Evolutionary conservation across 2,888 invertebrate genomes (phyloP).

Genomic region (Pyrrhosoma nymphula): DNA sequence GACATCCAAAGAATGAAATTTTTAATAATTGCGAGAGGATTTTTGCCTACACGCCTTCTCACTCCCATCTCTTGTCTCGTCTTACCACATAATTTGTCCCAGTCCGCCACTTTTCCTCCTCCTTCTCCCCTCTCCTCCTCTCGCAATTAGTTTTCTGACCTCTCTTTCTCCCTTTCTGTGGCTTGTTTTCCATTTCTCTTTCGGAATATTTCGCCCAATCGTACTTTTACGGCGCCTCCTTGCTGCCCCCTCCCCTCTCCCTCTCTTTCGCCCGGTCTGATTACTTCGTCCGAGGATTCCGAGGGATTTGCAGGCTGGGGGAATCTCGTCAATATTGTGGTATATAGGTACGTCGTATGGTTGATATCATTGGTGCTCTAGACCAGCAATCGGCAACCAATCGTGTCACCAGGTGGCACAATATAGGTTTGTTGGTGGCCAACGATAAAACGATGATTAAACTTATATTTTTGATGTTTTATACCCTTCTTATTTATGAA

Average conservation of each 20-base stretch:
- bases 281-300: neutral
- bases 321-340: neutral
- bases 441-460: no score
- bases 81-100: neutral
- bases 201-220: neutral
- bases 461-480: no score
- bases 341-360: no score
- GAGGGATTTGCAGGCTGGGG: neutral
- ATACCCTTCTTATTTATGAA: no score
- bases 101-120: neutral
- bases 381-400: no score
- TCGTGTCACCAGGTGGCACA: no score
- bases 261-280: neutral
- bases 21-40: slow-evolving; percentile 7
- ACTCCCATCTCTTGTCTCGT: neutral
- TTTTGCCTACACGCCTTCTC: neutral
- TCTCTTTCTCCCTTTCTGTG: neutral
- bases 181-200: neutral
- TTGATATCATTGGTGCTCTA: no score
- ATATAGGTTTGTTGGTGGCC: no score
- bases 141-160: neutral
- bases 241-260: neutral
- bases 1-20: slow-evolving; percentile 28
- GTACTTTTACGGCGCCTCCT: neutral
- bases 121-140: neutral